Evolutionary conservation across 2,797 vertebrate species (phyloP), one percentile per base, ranked within the genome.

Genomic region (Acridotheres tristis): DNA sequence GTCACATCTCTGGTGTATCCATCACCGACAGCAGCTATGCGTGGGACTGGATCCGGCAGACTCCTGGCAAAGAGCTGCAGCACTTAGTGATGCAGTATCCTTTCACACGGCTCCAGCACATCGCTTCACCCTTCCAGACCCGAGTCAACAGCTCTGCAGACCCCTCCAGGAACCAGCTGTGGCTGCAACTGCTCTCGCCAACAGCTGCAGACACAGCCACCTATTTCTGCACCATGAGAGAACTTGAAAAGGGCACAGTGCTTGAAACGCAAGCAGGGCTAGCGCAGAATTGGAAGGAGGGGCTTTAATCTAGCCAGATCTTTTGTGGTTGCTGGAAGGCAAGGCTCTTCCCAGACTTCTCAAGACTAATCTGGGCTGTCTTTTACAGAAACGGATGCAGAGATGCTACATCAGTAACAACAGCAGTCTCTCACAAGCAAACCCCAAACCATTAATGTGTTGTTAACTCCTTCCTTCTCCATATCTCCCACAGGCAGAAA

Each of bases 161-260:
- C 15, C 50, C 43, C 25, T 67, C 42, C 55, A 85, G 65, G 54
- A 96, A 91, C 23, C 43, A 91, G 43, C 10, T 93, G 32, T 65
- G 5, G 4, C 48, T 96, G 10, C 30, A 77, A 38, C 12, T 91
- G n/a, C 71, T 77, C 32, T 85, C 11, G 0, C 23, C 22, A 30
- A 32, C 29, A 22, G 14, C 55, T 50, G 42, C 73, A 73, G 85
- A 95, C 50, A 29, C 6, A 2, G 79, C 45, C 45, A 55, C 30
- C 11, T 92, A 83, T 61, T 93, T 93, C 79, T 94, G 88, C 68
- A 74, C 34, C 68, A 58, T 38, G 67, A 45, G 68, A 34, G 81
- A 72, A 16, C 45, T 77, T 54, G 71, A 34, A 22, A 84, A 76
- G 26, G 69, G n/a, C 62, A 74, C 82, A 26, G 69, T 74, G 66